phyloP scores from a whole-genome alignment of 2,113 vertebrate species.

The Grallaria varia region DNA sequence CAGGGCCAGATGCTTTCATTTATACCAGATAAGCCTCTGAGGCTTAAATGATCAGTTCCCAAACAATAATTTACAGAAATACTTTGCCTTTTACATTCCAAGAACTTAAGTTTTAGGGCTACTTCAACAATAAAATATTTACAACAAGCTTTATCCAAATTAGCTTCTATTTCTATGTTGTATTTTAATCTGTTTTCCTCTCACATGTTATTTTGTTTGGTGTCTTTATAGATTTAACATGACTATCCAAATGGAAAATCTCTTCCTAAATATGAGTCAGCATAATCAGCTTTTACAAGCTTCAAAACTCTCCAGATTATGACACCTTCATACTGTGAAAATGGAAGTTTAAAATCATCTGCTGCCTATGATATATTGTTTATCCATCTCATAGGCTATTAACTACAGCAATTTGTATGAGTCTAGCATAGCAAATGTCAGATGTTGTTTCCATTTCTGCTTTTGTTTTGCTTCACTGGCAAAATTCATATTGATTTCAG shows the following conservation, averaged over 20 bases:
- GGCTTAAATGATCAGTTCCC: background rate
- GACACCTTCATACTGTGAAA: background rate
- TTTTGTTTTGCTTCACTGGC: constrained; percentile 48
- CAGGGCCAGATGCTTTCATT: constrained; percentile 23
- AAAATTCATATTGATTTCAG: constrained; percentile 41
- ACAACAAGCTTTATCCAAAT: background rate
- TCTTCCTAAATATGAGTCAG: background rate
- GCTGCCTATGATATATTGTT: background rate
- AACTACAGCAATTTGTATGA: background rate
- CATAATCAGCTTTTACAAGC: background rate
- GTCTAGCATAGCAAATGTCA: constrained; percentile 4
- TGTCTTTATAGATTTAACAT: background rate
- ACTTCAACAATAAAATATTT: constrained; percentile 1
- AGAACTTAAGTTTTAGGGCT: background rate
- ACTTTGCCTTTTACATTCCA: background rate
- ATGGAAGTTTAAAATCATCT: background rate
- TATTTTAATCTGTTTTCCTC: background rate
- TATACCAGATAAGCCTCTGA: background rate
- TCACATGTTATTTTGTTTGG: background rate
- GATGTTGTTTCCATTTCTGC: constrained; percentile 39
- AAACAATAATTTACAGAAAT: constrained; percentile 12
- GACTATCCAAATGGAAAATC: constrained; percentile 2
- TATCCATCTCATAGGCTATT: background rate
- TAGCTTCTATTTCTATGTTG: background rate
- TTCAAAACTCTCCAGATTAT: background rate